phyloP scores from a whole-genome alignment of 2,797 vertebrate species.

The Periophthalmus magnuspinnatus region DNA sequence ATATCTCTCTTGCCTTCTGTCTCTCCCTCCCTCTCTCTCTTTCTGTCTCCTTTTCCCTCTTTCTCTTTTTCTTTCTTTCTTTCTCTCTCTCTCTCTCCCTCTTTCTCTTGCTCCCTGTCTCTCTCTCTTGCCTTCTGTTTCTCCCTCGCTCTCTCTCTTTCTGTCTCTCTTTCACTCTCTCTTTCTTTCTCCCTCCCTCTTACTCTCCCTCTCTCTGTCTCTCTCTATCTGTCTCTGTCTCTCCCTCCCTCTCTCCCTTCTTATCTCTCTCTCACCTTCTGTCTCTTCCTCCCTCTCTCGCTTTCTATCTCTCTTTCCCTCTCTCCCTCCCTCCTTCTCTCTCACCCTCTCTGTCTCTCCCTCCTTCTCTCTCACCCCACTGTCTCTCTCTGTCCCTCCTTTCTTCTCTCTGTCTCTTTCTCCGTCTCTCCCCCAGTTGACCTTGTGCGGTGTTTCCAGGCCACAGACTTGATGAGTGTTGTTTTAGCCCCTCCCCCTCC shows the following conservation, averaged over 20 bases:
- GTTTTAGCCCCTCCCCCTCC: constrained; percentile 72
- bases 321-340: background rate
- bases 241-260: too few species aligned
- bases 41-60: background rate
- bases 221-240: too few species aligned
- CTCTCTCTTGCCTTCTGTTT: too few species aligned
- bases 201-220: too few species aligned
- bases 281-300: too few species aligned
- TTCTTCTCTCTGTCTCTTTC: background rate
- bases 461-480: constrained; percentile 74
- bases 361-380: too few species aligned
- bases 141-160: background rate
- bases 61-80: background rate
- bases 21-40: too few species aligned
- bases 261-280: too few species aligned
- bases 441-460: constrained; percentile 75
- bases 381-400: background rate
- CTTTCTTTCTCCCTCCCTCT: too few species aligned
- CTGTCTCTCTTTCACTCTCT: background rate
- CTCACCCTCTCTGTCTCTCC: background rate
- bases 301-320: background rate
- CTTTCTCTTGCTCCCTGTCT: too few species aligned
- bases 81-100: background rate
- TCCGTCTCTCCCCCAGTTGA: constrained; percentile 48
- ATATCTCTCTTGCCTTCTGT: too few species aligned